Base-by-base conservation (phyloP, 2,888 invertebrate genomes). In the Rhaphigaster nebulosa region DNA sequence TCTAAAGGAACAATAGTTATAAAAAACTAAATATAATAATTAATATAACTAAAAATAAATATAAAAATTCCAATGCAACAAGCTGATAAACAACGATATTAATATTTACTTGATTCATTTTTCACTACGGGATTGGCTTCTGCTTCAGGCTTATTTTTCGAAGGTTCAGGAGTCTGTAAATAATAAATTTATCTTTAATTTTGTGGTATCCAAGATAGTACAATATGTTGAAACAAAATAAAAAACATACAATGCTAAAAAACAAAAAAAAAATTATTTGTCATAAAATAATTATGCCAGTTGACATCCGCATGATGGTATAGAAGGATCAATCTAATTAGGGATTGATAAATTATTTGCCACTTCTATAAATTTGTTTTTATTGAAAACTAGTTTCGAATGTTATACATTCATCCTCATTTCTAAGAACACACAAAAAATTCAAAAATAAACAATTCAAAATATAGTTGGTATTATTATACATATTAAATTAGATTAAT, bases 101-200 rank as follows among this genome's bases (percentile, higher is more conserved):
- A 90, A 89, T n/a, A 60, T 91, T 91, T 91, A 92, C 92, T 92
- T 90, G 91, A 84, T 52, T 92, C 92, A 90, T 91, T 91, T 91
- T 92, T 92, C 65, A 91, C 88, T 91, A 92, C 92, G 20, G 92
- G 91, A 88, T 91, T 91, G 15, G 92, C 91, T 41, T 92, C 91
- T 6, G 92, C 92, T 91, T 91, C 91, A 84, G 92, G 92, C 65
- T 92, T 92, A 26, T 90, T 90, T 20, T 90, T 91, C 54, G 80
- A 50, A 41, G 87, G 90, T 41, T 90, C 90, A 38, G 84, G 56
- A 20, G 56, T 76, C 91, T 91, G 88, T 65, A 80, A 88, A 20
- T n/a, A 38, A 76, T 38, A 23, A 76, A 76, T 76, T 20, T 76
- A 5, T 65, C 18, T n/a, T 65, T 29, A 65, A 34, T 29, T 65